Conservation (phyloP, 1,140 invertebrate genomes). For the Bombus haemorrhoidalis region DNA sequence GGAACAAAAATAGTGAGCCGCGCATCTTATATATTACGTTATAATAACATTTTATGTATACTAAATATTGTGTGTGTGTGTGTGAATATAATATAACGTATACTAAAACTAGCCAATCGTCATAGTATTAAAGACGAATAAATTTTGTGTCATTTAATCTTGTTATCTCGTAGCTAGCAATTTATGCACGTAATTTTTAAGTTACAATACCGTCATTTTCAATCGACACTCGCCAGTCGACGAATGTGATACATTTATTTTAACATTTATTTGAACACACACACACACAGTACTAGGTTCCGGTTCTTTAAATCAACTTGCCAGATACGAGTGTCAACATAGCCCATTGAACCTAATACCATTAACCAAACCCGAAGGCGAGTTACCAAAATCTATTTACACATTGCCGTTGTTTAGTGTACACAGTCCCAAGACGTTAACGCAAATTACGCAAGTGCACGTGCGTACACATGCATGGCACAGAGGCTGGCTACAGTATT, state of each 20-base stretch:
- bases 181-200: no score
- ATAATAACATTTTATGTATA: no score
- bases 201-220: no score
- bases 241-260: neutral
- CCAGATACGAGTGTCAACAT: neutral
- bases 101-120: no score
- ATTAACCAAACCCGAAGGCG: slow-evolving; percentile 30
- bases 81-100: no score
- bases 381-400: slow-evolving; percentile 46
- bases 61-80: no score
- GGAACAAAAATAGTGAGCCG: no score
- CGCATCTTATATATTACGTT: no score
- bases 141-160: no score
- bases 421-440: slow-evolving; percentile 35
- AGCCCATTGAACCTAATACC: slow-evolving; percentile 17
- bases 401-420: slow-evolving; percentile 12
- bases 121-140: no score
- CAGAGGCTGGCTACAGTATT: neutral
- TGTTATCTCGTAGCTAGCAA: no score
- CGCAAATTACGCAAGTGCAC: slow-evolving; percentile 36
- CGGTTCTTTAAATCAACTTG: neutral
- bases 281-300: neutral
- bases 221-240: no score
- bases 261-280: neutral
- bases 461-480: slow-evolving; percentile 10